Evolutionary conservation across 2,888 invertebrate species (phyloP).

Genomic region (Melitaea athalia): DNA sequence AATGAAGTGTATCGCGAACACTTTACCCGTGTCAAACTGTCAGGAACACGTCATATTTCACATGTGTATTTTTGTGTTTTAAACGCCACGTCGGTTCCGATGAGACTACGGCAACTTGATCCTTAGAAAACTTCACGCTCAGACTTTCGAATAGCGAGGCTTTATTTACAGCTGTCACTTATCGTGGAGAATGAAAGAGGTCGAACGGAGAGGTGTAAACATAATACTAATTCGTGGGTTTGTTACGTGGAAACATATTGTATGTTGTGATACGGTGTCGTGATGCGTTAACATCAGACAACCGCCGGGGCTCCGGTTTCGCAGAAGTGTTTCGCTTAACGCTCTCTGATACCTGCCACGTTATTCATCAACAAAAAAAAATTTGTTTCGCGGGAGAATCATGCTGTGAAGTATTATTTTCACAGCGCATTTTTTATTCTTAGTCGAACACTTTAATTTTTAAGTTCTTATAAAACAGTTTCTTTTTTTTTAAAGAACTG

Average conservation of each 20-base stretch:
- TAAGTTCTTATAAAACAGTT: neutral
- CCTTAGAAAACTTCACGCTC: constrained; percentile 33
- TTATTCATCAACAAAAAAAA: constrained; percentile 51
- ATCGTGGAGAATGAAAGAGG: constrained; percentile 61
- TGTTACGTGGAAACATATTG: constrained; percentile 69
- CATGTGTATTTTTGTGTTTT: constrained; percentile 58
- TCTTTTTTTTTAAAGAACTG: constrained; percentile 5
- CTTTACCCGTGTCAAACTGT: constrained; percentile 77
- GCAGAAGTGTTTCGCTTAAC: constrained; percentile 76
- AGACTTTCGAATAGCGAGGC: constrained; percentile 27
- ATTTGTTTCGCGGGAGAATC: constrained; percentile 42
- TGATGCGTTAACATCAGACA: constrained; percentile 60
- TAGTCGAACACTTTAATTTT: constrained; percentile 13
- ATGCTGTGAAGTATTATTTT: constrained; percentile 42
- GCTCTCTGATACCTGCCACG: constrained; percentile 58
- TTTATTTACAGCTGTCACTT: constrained; percentile 58
- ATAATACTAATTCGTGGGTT: constrained; percentile 77
- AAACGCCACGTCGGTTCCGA: constrained; percentile 62
- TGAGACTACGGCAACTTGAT: constrained; percentile 56
- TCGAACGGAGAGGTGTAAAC: constrained; percentile 65
- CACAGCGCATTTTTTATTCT: constrained; percentile 32
- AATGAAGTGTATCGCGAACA: constrained; percentile 73
- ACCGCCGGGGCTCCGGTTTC: constrained; percentile 68
- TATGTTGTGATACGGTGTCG: constrained; percentile 77
- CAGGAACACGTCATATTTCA: constrained; percentile 75